Conservation (phyloP, 2,888 invertebrate species). For the Oegoconia quadripuncta region DNA sequence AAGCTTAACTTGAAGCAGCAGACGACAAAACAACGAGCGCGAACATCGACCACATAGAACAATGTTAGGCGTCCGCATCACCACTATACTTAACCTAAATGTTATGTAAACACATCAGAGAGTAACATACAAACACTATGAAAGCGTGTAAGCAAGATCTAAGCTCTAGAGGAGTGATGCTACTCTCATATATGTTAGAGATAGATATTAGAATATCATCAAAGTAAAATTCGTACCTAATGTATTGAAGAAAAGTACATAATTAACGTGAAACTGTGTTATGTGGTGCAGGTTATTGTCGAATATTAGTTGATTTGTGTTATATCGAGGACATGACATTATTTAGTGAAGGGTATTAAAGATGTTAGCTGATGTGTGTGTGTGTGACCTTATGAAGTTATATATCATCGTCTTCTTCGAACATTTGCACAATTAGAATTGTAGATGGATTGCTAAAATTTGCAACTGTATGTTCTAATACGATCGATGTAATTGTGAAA, state of each 20-base stretch:
- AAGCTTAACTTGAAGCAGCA: slow-evolving; percentile 5
- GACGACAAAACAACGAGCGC: slow-evolving; percentile 59
- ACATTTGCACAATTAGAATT: no score
- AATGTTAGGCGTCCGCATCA: slow-evolving; percentile 51
- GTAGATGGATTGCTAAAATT: no score
- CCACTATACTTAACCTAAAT: slow-evolving; percentile 14
- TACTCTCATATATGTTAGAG: slow-evolving; percentile 25
- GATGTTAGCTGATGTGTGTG: no score
- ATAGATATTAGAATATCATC: neutral
- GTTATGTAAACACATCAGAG: slow-evolving; percentile 21
- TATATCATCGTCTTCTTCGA: no score
- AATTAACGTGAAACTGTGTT: no score
- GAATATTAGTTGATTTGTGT: no score
- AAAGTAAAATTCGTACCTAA: neutral
- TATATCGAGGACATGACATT: neutral
- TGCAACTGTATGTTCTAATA: no score
- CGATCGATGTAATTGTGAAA: no score
- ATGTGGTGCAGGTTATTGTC: no score
- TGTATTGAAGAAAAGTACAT: neutral
- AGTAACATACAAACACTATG: slow-evolving; percentile 22
- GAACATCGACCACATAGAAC: slow-evolving; percentile 61
- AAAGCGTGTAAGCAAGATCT: slow-evolving; percentile 36
- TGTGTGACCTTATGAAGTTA: no score
- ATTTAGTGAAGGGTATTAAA: no score
- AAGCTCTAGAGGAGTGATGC: slow-evolving; percentile 28